Conservation (phyloP, 2,888 invertebrate genomes). For the Lymantria monacha region DNA sequence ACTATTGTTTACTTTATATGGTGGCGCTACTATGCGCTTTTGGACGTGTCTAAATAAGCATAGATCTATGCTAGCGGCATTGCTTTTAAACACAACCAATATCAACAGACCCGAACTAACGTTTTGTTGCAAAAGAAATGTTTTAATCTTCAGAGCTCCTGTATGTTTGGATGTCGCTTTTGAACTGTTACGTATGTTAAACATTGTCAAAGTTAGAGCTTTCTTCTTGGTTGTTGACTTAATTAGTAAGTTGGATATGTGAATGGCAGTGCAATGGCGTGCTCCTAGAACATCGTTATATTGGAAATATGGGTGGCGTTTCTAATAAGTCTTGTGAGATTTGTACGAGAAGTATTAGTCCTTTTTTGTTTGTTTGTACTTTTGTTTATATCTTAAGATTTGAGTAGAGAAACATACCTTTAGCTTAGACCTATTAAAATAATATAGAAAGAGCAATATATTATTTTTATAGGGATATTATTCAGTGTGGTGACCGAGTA, state of each 20-base stretch:
- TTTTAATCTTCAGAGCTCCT: constrained; percentile 34
- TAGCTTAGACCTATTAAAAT: too few species aligned
- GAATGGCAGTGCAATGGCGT: constrained; percentile 79
- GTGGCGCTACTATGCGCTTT: constrained; percentile 70
- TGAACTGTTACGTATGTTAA: constrained; percentile 74
- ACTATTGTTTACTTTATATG: constrained; percentile 79
- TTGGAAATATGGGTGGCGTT: constrained; percentile 72
- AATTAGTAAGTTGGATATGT: constrained; percentile 81
- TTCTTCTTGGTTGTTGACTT: constrained; percentile 77
- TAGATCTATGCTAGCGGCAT: constrained; percentile 76
- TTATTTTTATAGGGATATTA: too few species aligned
- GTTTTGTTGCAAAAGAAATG: constrained; percentile 14
- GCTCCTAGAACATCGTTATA: constrained; percentile 76
- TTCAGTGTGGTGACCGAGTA: too few species aligned
- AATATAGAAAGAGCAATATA: too few species aligned
- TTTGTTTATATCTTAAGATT: constrained; percentile 21
- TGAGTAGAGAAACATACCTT: constrained; percentile 6
- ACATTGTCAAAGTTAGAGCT: constrained; percentile 81
- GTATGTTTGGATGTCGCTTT: constrained; percentile 44
- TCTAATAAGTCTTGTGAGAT: constrained; percentile 44
- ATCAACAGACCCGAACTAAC: constrained; percentile 33
- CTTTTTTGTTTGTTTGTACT: constrained; percentile 36
- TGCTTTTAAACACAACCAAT: constrained; percentile 58
- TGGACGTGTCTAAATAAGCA: constrained; percentile 77
- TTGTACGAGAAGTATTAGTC: constrained; percentile 40